Base-by-base conservation (phyloP, 1,140 invertebrate genomes). In the Meloidogyne exigua region DNA sequence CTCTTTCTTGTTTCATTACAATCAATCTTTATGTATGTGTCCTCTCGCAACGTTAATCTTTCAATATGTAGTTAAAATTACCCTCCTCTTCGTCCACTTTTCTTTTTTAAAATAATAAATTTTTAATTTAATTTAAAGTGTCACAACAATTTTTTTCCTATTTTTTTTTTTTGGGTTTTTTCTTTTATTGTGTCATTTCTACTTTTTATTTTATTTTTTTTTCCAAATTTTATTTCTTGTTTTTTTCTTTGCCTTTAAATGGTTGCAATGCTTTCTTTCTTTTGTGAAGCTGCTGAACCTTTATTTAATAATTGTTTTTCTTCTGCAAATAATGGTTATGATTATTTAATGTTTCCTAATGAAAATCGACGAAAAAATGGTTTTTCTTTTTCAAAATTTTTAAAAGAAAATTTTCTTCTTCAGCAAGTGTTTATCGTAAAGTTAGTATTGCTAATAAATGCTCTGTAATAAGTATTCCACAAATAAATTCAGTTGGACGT, bases 261-360 rank as follows among this genome's bases (percentile, higher is more conserved):
- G 76, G 76, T 78, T 10, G 71, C 76, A 66, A 78, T 78, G 76
- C 78, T 78, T 49, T 78, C 76, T 21, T 36, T 78, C n/a, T 78
- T 78, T 49, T 78, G 76, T 62, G 72, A 65, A 42, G 72, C 72
- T 68, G 68, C 76, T 28, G 76, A 78, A 36, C 74, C 76, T 23
- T 12, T 78, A 28, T 76, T 78, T 64, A 66, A 76, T 68, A 76
- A 49, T 62, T 78, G 75, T 78, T 39, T 73, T 62, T 65, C 72
- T 23, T 65, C 72, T 2, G 18, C 62, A 62, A 73, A 73, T 65
- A 42, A 49, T 39, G 72, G 72, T 65, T 75, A 77, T 49, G 74
- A 78, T 49, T 78, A 78, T 67, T n/a, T 78, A 39, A 25, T 77
- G 25, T 77, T 77, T 28, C 11, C 57, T n/a, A 21, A 36, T 73